phyloP scores from a whole-genome alignment of 2,113 vertebrate genomes.

The Nothobranchius furzeri region DNA sequence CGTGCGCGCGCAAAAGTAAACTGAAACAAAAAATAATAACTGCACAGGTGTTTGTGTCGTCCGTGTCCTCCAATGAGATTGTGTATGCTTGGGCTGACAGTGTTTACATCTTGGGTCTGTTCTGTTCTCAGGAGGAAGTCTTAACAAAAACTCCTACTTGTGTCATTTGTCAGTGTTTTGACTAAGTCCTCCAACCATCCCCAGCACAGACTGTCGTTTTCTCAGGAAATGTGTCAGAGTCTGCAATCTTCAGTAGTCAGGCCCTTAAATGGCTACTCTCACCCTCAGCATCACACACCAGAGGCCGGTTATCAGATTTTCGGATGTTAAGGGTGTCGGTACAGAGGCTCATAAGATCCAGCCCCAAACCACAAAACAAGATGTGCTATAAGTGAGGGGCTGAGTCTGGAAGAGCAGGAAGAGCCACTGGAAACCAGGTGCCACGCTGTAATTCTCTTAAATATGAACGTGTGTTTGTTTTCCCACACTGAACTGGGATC shows the following conservation, averaged over 20 bases:
- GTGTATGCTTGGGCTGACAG: slow-evolving; percentile 59
- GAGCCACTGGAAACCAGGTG: not conserved
- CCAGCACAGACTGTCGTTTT: slow-evolving; percentile 24
- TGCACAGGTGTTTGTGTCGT: slow-evolving; percentile 29
- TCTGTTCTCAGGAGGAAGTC: slow-evolving; percentile 42
- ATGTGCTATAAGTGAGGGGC: not conserved
- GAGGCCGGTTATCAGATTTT: slow-evolving; percentile 6
- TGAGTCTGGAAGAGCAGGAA: not conserved
- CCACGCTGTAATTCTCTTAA: not conserved
- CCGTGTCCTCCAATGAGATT: slow-evolving; percentile 17
- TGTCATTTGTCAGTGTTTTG: slow-evolving; percentile 48
- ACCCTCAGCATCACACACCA: slow-evolving; percentile 21
- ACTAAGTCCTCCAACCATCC: slow-evolving; percentile 22
- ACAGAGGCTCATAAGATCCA: slow-evolving; percentile 1
- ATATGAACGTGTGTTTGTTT: slow-evolving; percentile 48
- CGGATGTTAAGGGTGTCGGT: not conserved
- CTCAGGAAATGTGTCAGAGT: not conserved
- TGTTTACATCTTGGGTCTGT: slow-evolving; percentile 55
- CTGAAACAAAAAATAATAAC: slow-evolving; percentile 4
- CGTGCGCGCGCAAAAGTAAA: slow-evolving; percentile 7
- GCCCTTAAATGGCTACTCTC: slow-evolving; percentile 67
- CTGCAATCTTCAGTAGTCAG: slow-evolving; percentile 50
- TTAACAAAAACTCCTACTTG: slow-evolving; percentile 42
- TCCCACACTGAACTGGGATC: slow-evolving; percentile 75
- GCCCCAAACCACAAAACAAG: not conserved